These are phyloP conservation scores for Linurgus olivaceus DNA, from an alignment of 2,797 vertebrate genomes.

Conservation along the genomic window DNA sequence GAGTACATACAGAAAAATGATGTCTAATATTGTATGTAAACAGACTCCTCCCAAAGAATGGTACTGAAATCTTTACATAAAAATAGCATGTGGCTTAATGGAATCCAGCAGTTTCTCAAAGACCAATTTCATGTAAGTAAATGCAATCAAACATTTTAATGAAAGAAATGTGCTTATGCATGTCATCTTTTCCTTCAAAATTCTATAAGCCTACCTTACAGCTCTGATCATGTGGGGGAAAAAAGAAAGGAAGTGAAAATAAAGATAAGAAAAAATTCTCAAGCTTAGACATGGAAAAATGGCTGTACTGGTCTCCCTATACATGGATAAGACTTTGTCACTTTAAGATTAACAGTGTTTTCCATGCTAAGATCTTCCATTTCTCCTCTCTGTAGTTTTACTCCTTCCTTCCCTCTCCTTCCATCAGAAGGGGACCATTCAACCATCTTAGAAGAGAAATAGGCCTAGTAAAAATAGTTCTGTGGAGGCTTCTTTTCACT, in stretches of 20 bases:
- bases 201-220: not conserved
- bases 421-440: not conserved
- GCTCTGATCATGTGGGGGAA: fast-evolving
- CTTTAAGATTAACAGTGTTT: not conserved
- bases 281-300: not conserved
- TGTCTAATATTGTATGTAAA: not conserved
- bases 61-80: not conserved
- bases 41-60: not conserved
- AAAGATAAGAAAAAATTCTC: not conserved
- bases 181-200: not conserved
- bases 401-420: not conserved
- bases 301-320: not conserved
- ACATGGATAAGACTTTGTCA: not conserved
- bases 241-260: not conserved
- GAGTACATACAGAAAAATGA: not conserved
- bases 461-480: not conserved
- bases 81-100: not conserved
- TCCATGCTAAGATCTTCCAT: not conserved
- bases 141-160: not conserved
- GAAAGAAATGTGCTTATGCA: not conserved
- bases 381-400: not conserved
- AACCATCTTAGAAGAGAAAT: not conserved
- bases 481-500: not conserved
- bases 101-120: not conserved
- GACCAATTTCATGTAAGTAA: not conserved